These are phyloP conservation scores for Danaus chrysippus DNA, from an alignment of 2,888 invertebrate species.

Conservation along the genomic window DNA sequence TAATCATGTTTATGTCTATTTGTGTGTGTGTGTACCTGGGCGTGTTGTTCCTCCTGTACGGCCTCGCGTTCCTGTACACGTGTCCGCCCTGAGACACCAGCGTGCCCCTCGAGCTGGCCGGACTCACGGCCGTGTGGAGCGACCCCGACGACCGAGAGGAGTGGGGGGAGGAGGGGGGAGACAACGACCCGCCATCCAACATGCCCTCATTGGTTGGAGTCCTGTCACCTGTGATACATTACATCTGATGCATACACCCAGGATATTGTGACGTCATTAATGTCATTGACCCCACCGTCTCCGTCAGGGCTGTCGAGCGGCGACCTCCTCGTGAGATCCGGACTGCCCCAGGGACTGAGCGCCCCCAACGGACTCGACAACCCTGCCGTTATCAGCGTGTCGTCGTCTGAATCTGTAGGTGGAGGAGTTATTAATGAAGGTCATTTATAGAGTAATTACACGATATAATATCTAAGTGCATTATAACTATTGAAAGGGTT, in stretches of 20 bases:
- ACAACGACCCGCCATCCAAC: not conserved
- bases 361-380: slow-evolving; percentile 67
- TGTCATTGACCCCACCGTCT: slow-evolving; percentile 26
- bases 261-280: too few species aligned
- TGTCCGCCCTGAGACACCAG: slow-evolving; percentile 76
- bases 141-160: slow-evolving; percentile 39
- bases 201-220: slow-evolving; percentile 60
- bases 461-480: too few species aligned
- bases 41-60: slow-evolving; percentile 46
- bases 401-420: slow-evolving; percentile 66
- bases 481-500: too few species aligned
- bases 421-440: too few species aligned
- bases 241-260: not conserved
- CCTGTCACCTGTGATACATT: slow-evolving; percentile 45
- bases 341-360: slow-evolving; percentile 70
- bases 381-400: slow-evolving; percentile 67
- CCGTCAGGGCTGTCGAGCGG: slow-evolving; percentile 55
- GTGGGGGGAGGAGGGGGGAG: slow-evolving; percentile 10
- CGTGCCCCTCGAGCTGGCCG: slow-evolving; percentile 75
- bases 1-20: too few species aligned
- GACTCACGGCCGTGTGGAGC: slow-evolving; percentile 53
- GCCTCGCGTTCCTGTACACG: slow-evolving; percentile 73
- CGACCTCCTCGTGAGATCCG: slow-evolving; percentile 58
- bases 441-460: too few species aligned
- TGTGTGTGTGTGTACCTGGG: slow-evolving; percentile 46